Base-by-base conservation (phyloP, 2,797 vertebrate genomes). In the Spinibarbus caldwelli region DNA sequence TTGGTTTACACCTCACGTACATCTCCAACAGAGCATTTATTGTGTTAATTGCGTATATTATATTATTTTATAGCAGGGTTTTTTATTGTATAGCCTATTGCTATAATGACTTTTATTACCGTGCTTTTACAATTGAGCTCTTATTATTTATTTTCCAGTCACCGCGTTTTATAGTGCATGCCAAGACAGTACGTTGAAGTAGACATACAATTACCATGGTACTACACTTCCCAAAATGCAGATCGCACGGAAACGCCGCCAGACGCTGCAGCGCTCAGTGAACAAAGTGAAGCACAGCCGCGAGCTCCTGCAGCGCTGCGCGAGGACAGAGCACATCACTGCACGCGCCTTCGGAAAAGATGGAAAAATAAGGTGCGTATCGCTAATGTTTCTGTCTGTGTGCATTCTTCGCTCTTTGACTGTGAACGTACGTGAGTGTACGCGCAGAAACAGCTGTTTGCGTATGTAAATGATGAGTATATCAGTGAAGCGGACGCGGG, bases 151-250 rank as follows among this genome's bases (percentile, higher is more conserved):
- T 31, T 19, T 11, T 0, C 7, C 1, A 10, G 7, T 17, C 23
- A 19, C 14, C 26, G 34, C 34, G 10, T 31, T 49, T 73, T 49
- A 71, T 21, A 29, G 49, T 9, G 12, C n/a, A 78, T 59, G 52
- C 52, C 14, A 26, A 15, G 14, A 10, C 47, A 14, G 19, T 76
- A 11, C 57, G 34, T 34, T 14, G 0, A 79, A 31, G 12, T 15
- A n/a, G n/a, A 23, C 19, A 19, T 5, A 8, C 9, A 14, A 21
- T 38, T 57, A 57, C 54, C 9, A 10, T 49, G 19, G 4, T 17
- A 87, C 86, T 85, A 78, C 86, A 78, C 34, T 83, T 82, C 86
- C 86, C 86, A 57, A 26, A 43, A 68, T 85, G 83, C 86, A 85
- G n/a, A 3, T 15, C 2, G 31, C 34, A 12, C 29, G 73, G 73